Evolutionary conservation across 30 jellyfish, hydroid and myxozoan genomes (phyloP), one percentile per base, ranked within the genome.

Genomic region (Catostylus mosaicus): DNA sequence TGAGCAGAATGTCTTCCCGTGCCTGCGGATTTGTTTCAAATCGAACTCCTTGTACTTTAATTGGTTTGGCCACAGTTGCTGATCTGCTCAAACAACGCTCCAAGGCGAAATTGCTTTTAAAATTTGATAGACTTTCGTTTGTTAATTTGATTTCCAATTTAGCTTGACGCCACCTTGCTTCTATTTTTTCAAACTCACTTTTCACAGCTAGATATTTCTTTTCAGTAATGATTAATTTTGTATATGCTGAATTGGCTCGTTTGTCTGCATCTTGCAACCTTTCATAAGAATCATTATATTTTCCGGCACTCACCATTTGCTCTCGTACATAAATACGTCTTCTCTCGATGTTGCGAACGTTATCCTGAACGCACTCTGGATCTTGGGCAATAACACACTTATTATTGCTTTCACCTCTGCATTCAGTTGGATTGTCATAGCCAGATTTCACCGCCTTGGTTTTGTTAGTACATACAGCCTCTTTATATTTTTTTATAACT

Each of bases 271-370:
- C 69, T 26, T 73, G 83, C 43, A 85, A 77, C 64, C 37, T 74
- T 16, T 74, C 84, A 50, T 22, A 85, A 35, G 66, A 26, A 60
- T 85, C 81, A 54, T 74, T 85, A 74, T 62, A 75, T 23, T 22
- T 29, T 7, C 95, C 95, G 18, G 89, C 95, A 27, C 30, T 56
- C 47, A 62, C 82, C 84, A 85, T 74, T 27, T 30, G 79, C 16
- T 57, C 37, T 1, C 80, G 32, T 36, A 63, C 85, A 33, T 23
- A 31, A 36, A 26, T 47, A 22, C 85, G 43, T 36, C 95, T 33
- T 50, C 16, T 24, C 68, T 57, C 60, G 3, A 52, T 47, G 52
- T 67, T 78, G 8, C 66, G 72, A 11, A 30, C 16, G 52, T 87
- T 76, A 46, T 50, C 48, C 48, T 22, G 67, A 2, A 61, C n/a